Evolutionary conservation across 1,140 invertebrate species (phyloP), one percentile per base, ranked within the genome.

Genomic region (Globodera ellingtonae): DNA sequence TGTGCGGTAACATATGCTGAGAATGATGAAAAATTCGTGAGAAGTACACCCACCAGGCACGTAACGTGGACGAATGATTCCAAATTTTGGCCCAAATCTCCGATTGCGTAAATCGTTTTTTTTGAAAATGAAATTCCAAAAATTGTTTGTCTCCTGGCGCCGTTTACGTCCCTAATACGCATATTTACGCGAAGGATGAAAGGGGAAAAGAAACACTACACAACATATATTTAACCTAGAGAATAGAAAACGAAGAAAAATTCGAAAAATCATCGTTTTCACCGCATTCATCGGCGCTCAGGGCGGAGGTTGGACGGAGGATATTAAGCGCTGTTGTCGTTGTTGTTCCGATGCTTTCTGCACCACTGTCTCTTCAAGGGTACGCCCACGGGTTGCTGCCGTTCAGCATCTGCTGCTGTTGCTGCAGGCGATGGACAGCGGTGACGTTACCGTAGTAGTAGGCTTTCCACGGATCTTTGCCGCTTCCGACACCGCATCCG

Each of bases 371-470:
- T 62, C 35, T 9, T 52, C 24, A 75, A 7, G 73, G 73, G 35
- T 75, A 75, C 18, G 73, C 73, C 73, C 73, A 75, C 24, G 73
- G 73, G 62, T 75, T 75, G 24, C 13, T 66, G 62, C 56, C 18
- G 56, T 18, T 18, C 56, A 62, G 13, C 56, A 62, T 4, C 56
- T 66, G 47, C 10, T 59, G 56, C 56, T 66, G 47, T 9, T 59
- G 62, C 35, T 59, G 46, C 73, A 46, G 21, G 0, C 35, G 62
- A 21, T 59, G 46, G 62, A 48, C 52, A 13, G 73, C 18, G 10
- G 56, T 18, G 56, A 62, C 18, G 56, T 62, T 62, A 15, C 56
- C 56, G 18, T 62, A 62, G 18, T 13, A 52, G 50, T 52, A 9
- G 50, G 10, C 50, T 9, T 62, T 6, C 73, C 73, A 75, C 73